Base-by-base conservation (phyloP, 2,113 vertebrate genomes). In the Dipodomys ordii region DNA sequence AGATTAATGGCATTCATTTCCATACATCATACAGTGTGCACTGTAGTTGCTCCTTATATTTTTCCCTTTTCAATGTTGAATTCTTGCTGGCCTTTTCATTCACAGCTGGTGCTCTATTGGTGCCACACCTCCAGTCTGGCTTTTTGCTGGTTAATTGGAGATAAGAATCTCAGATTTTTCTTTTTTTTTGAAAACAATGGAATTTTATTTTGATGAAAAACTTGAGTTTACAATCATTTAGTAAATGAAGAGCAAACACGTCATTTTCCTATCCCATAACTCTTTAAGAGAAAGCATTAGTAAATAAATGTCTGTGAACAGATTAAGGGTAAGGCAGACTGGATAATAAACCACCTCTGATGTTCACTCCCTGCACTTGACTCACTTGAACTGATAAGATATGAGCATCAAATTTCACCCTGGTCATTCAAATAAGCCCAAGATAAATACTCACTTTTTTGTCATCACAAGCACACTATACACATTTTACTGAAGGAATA, bases 141-240 rank as follows among this genome's bases (percentile, higher is more conserved):
- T 39, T 39, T 39, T 39, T 39, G 35, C 35, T 39, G 35, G 35
- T 39, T 39, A 39, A 39, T 39, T 39, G 35, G 35, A 39, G 35
- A 39, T 39, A 39, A 39, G 35, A 39, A 39, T 39, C 35, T 39
- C 3, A 39, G 35, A 39, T 39, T 39, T 39, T 39, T 39, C 35
- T 39, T 39, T 39, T 39, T 4, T 39, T 39, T 39, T 97, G 98
- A 98, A 98, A 98, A 98, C 98, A 98, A 98, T 98, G 97, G 97
- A 98, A 98, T 98, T 97, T 98, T 98, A 98, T 98, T 98, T 98
- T 97, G 98, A 98, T 98, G 98, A 98, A 98, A 98, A 98, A 98
- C 97, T 97, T 39, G 95, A 97, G 96, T 98, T 98, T 98, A 98
- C 98, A 98, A 97, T 98, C 97, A 96, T 97, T 98, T 98, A 98